Conservation (phyloP, 2,888 invertebrate species). For the Stenoptilia bipunctidactyla region DNA sequence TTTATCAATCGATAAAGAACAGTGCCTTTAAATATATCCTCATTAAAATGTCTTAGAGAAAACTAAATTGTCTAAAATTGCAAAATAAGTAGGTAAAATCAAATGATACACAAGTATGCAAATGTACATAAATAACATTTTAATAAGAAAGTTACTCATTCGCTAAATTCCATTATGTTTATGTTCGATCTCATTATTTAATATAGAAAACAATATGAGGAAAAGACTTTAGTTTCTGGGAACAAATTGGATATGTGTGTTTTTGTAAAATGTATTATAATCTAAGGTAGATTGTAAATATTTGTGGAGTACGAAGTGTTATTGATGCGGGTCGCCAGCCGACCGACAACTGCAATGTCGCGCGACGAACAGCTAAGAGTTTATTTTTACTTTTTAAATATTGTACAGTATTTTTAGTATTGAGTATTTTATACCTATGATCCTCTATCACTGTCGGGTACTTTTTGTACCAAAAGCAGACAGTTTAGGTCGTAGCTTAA, state of each 20-base stretch:
- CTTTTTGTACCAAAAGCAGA: too few relatives aligned
- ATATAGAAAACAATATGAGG: slow-evolving; percentile 68
- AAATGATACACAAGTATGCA: slow-evolving; percentile 17
- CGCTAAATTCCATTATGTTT: slow-evolving; percentile 57
- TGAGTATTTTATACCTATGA: slow-evolving; percentile 35
- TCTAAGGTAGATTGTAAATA: slow-evolving; percentile 60
- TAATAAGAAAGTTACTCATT: slow-evolving; percentile 24
- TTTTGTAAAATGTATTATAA: slow-evolving; percentile 61
- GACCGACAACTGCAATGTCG: slow-evolving; percentile 38
- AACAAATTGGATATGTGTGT: slow-evolving; percentile 69
- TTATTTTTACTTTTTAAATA: slow-evolving; percentile 58
- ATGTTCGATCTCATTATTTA: slow-evolving; percentile 70
- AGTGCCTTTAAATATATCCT: slow-evolving; percentile 63
- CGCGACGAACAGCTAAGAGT: slow-evolving; percentile 27
- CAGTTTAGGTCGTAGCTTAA: too few relatives aligned
- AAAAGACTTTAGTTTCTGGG: slow-evolving; percentile 70
- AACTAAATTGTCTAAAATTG: slow-evolving; percentile 41
- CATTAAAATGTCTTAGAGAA: slow-evolving; percentile 43
- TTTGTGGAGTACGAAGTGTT: slow-evolving; percentile 60
- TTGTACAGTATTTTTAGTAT: slow-evolving; percentile 71
- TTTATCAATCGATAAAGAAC: slow-evolving; percentile 58
- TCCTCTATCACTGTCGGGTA: too few relatives aligned
- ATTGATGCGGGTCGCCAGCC: slow-evolving; percentile 43
- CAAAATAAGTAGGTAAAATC: slow-evolving; percentile 12
- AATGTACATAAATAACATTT: too few relatives aligned